Evolutionary conservation across 2,888 invertebrate genomes (phyloP).

Genomic region (Digitonthophagus gazella): DNA sequence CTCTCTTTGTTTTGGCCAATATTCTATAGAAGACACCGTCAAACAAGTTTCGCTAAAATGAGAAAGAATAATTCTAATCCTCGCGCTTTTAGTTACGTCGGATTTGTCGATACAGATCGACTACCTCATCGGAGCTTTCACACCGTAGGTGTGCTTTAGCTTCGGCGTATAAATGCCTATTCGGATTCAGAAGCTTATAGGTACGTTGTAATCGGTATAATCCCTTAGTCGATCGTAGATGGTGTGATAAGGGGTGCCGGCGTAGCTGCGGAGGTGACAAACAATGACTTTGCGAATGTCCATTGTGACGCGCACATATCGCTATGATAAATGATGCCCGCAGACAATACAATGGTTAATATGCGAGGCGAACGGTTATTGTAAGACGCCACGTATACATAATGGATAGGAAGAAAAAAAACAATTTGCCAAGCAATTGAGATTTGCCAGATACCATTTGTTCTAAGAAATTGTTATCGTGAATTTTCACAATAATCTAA

Average conservation of each 20-base stretch:
- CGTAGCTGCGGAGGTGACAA: background rate
- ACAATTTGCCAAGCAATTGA: background rate
- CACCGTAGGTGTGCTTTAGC: background rate
- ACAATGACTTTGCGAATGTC: constrained; percentile 12
- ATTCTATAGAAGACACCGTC: too few species aligned
- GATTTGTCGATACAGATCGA: background rate
- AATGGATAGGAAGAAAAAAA: background rate
- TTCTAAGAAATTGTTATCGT: too few species aligned
- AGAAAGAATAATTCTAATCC: too few species aligned
- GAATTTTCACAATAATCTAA: background rate
- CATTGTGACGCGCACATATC: background rate
- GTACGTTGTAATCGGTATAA: constrained; percentile 2
- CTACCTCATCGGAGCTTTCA: too few species aligned
- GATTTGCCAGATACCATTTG: background rate
- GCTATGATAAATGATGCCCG: constrained; percentile 11
- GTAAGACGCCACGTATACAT: background rate
- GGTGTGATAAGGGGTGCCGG: background rate
- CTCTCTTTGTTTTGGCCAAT: too few species aligned
- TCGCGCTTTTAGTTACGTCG: too few species aligned
- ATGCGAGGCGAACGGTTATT: background rate
- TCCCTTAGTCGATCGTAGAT: background rate
- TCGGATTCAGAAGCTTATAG: constrained; percentile 7
- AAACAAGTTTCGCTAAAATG: too few species aligned
- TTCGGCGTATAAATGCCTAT: background rate
- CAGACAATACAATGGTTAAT: constrained; percentile 7